Base-by-base conservation (phyloP, 2,888 invertebrate species). In the Mamestra brassicae region DNA sequence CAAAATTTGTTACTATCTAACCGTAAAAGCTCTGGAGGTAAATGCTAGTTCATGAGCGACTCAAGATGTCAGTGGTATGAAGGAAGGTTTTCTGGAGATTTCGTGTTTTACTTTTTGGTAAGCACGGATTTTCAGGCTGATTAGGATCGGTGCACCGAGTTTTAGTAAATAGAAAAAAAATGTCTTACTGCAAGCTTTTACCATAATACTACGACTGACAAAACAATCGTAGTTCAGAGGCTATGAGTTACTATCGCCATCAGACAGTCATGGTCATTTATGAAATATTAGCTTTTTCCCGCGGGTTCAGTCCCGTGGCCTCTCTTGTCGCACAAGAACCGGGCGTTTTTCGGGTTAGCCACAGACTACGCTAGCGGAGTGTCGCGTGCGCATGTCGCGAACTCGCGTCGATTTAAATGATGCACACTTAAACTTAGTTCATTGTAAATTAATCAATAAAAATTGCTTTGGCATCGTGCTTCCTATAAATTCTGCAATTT, bases 11-110 rank as follows among this genome's bases (percentile, higher is more conserved):
- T 47, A 52, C 17, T 52, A 61, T 13, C 8, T 38, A 77, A 65
- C 54, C 52, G 15, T 68, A 50, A 69, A 58, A 64, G 26, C 26
- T 54, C 47, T 57, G 5, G 36, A 50, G 11, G 6, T 71, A 64
- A 60, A 63, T 58, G 52, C 1, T 58, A 63, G 57, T 50, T 34
- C 26, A 52, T 57, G 45, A 17, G 45, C 8, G n/a, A 55, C 17
- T 15, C n/a, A 26, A 57, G 11, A n/a, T 57, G 17, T 58, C 42
- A 58, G 13, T 69, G n/a, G 7, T 36, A 13, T n/a, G n/a, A 36
- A 47, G 7, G n/a, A 36, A 47, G 7, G 7, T 64, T 42, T 69
- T 26, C 26, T 63, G 17, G 52, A 64, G 65, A n/a, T 36, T 55
- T 54, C 8, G 1, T 17, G 26, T n/a, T 63, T 74, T 17, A 47